phyloP scores from a whole-genome alignment of 2,888 invertebrate species.

The Aspidapion aeneum region DNA sequence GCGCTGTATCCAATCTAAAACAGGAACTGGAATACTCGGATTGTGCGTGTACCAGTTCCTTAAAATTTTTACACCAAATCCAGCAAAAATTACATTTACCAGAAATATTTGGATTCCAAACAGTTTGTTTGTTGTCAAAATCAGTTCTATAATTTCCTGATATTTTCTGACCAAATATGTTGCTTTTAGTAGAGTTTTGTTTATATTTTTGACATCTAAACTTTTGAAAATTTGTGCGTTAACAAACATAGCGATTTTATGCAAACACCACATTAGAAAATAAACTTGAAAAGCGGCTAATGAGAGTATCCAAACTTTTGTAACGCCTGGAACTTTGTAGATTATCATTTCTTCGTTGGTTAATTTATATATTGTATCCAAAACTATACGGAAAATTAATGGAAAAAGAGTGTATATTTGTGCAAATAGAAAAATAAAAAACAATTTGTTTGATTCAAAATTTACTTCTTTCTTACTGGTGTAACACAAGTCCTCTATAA shows the following conservation, averaged over 20 bases:
- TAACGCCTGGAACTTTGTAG: neutral
- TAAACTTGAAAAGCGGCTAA: neutral
- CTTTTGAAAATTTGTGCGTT: neutral
- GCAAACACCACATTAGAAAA: neutral
- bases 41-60: neutral
- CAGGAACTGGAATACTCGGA: neutral
- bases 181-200: neutral
- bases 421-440: neutral
- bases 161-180: neutral
- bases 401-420: neutral
- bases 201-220: neutral
- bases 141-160: neutral
- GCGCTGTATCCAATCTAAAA: neutral
- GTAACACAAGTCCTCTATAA: neutral
- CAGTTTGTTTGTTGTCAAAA: neutral
- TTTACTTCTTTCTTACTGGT: neutral
- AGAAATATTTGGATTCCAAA: neutral
- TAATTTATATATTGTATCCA: neutral
- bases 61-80: neutral
- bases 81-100: neutral
- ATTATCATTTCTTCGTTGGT: neutral
- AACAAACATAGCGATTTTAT: neutral
- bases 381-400: neutral
- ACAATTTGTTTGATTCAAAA: neutral
- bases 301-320: neutral